Evolutionary conservation across 30 jellyfish, hydroid and myxozoan genomes (phyloP), one percentile per base, ranked within the genome.

Genomic region (Aurelia sp.): DNA sequence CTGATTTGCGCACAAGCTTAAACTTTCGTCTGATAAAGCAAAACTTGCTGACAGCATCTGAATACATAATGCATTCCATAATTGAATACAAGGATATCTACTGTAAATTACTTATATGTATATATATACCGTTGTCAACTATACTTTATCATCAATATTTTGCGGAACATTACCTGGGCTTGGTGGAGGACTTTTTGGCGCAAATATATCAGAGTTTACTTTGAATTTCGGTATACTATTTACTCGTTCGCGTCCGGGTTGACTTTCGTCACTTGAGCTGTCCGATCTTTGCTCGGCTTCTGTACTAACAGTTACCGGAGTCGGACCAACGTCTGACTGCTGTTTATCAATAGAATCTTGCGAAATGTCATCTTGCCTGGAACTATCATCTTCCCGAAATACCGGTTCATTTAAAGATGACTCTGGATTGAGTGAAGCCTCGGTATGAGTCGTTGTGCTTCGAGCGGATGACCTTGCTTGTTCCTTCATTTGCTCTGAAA

Each of bases 191-290:
- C 92, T 91, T 78, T 63, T 80, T 15, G 91, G 41, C 1, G 89
- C 77, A 65, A 91, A 91, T 27, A 91, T 91, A 52, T 81, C 98
- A 11, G 98, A 91, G 33, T 80, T 91, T 12, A 91, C 91, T 85
- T 91, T 91, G 84, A 91, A 91, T 85, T 91, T 91, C 9, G 98
- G 98, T 13, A 79, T 64, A 67, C 81, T 79, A 70, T 80, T 88
- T 55, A 78, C 92, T 50, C 88, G 60, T 60, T 65, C 91, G 1
- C 78, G 88, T 60, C 89, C 67, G 4, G 89, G 27, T 18, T 79
- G 74, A 38, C 47, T 50, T 55, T 74, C 86, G 40, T 20, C 27
- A 19, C 33, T 12, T 62, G 33, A 62, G 33, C 72, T 19, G 27
- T 62, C 72, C 33, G 72, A 24, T 7, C 85, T 15, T 50, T 76